Conservation (phyloP, 2,888 invertebrate genomes). For the Pheosia tremula region DNA sequence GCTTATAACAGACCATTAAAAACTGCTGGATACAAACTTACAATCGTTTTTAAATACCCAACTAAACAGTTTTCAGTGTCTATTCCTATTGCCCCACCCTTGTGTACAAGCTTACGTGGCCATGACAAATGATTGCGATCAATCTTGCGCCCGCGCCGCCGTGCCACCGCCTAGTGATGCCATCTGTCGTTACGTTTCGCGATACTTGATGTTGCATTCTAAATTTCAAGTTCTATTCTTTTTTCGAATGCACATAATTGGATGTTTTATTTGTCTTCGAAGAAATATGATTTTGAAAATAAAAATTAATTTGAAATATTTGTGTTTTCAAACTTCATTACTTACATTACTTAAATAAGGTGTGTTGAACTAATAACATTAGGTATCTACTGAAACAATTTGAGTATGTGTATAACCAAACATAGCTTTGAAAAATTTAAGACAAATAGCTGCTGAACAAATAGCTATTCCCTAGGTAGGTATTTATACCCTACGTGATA, state of each 20-base stretch:
- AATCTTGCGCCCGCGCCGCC: slow-evolving; percentile 13
- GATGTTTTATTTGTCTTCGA: background rate
- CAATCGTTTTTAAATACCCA: background rate
- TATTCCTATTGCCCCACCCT: slow-evolving; percentile 26
- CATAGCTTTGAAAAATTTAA: too few species aligned
- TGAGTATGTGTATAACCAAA: too few species aligned
- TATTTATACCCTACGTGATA: background rate
- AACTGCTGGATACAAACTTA: background rate
- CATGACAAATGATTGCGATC: slow-evolving; percentile 28
- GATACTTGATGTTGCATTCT: slow-evolving; percentile 19
- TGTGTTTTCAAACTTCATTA: too few species aligned
- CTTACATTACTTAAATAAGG: too few species aligned
- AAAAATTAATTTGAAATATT: too few species aligned
- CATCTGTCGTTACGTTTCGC: slow-evolving; percentile 44
- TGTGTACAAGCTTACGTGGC: slow-evolving; percentile 28
- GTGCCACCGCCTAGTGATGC: slow-evolving; percentile 41
- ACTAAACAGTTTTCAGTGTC: slow-evolving; percentile 20
- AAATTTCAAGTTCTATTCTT: slow-evolving; percentile 5
- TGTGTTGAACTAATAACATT: too few species aligned
- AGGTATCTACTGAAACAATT: too few species aligned
- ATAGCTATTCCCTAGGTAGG: too few species aligned
- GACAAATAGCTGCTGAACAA: background rate
- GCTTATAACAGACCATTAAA: too few species aligned
- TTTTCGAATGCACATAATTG: background rate
- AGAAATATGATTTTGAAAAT: background rate